Conservation (phyloP, 1,140 invertebrate genomes). For the Drosophila repletoides region DNA sequence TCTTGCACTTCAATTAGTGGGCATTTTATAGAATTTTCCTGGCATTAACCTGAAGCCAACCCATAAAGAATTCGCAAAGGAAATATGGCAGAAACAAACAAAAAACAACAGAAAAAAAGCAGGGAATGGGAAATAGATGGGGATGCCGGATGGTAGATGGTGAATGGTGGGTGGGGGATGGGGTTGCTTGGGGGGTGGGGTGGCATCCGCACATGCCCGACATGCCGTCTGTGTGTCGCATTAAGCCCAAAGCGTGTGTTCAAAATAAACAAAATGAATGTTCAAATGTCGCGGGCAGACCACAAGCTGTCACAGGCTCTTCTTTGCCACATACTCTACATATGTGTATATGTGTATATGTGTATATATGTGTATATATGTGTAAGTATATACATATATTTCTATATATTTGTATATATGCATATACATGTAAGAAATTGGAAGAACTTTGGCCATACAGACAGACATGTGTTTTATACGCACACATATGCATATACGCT, state of each 20-base stretch:
- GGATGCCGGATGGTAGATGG: too few species aligned
- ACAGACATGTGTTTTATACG: neutral
- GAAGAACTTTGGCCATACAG: conserved; percentile 18
- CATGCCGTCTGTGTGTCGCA: conserved; percentile 45
- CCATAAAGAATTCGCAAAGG: neutral
- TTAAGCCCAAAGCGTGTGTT: conserved; percentile 60
- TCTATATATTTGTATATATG: neutral
- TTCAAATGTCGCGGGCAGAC: conserved; percentile 75
- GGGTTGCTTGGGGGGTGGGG: neutral
- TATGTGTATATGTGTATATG: neutral
- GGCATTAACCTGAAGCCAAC: neutral
- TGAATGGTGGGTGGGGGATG: too few species aligned
- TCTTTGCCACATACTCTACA: conserved; percentile 32
- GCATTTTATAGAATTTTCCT: conserved; percentile 4
- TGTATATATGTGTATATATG: neutral
- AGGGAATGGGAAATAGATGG: neutral
- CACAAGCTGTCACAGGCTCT: conserved; percentile 74
- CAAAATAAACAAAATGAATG: conserved; percentile 72
- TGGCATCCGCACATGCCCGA: neutral
- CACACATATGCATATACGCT: conserved; percentile 9
- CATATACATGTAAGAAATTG: neutral
- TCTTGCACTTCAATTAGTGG: conserved; percentile 7
- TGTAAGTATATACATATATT: neutral
- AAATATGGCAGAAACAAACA: too few species aligned
- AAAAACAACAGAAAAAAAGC: too few species aligned